Base-by-base conservation (phyloP, 2,797 vertebrate species). In the Chromis chromis region DNA sequence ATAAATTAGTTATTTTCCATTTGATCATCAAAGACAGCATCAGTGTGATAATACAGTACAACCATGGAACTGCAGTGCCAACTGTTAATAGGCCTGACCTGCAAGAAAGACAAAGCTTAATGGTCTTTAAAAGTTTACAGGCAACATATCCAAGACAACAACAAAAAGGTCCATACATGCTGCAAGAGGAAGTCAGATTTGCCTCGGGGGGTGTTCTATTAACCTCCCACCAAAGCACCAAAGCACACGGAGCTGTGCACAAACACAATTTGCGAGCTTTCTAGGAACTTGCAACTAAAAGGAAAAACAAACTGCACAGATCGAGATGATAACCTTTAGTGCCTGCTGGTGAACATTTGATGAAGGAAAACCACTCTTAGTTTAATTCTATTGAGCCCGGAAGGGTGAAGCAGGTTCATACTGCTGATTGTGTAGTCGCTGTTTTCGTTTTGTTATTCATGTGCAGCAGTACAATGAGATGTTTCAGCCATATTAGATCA, bases 251-350 rank as follows among this genome's bases (percentile, higher is more conserved):
- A 57, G 25, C 56, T 31, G 4, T n/a, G 14, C 48, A 55, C 62
- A 86, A 78, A 81, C 59, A 65, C 27, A 25, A 60, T 63, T 62
- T 59, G 31, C 39, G 27, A 44, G 54, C 81, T 83, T 76, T 86
- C 81, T 58, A 81, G 73, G 79, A 86, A 86, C 62, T 54, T 39
- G 13, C 25, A 73, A 36, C 11, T 3, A 64, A 64, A 74, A 55
- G 71, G 21, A 50, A 39, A 53, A 25, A 44, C 56, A 49, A 33
- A 13, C 3, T 1, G 31, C 42, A 13, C 49, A 74, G 70, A 48
- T n/a, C 8, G 21, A 28, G 24, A 28, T 49, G 53, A 78, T 82
- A 82, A 88, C 62, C 62, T 81, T 65, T 57, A 66, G 12, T 55
- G 25, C 44, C 44, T 55, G n/a, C 66, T 53, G 57, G 63, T 70